Base-by-base conservation (phyloP, 1,140 invertebrate genomes). In the Elymnias hypermnestra region DNA sequence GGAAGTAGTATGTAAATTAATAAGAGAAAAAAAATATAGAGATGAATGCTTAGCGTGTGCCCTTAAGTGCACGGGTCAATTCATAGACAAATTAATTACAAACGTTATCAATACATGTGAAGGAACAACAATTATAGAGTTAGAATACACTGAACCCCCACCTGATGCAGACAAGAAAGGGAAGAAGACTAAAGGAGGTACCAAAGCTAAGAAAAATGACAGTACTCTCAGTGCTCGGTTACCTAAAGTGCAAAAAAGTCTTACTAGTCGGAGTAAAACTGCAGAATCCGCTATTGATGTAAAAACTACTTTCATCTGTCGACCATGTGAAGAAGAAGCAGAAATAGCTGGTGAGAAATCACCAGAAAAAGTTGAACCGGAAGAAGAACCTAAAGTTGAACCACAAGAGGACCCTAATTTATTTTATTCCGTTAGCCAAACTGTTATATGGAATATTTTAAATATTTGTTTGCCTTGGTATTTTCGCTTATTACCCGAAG, bases 391-490 rank as follows among this genome's bases (percentile, higher is more conserved):
- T 7, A 73, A 68, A 38, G 53, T 28, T 36, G 74, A 72, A 43
- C 43, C 51, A 3, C 38, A 63, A 33, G 42, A 54, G 38, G 70
- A 81, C 52, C 63, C 70, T 7, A 63, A 73, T 28, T 22, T 83
- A 39, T 54, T 43, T 1, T 85, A 83, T 26, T 57, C 67, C 12
- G 70, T 85, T 5, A 67, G 60, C 43, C 76, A 82, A 56, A 33
- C 60, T 5, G 63, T 69, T 23, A 78, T 85, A 47, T 82, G 72
- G 76, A 85, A 85, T 25, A 57, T 85, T 8, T 50, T 85, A 5
- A 47, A 59, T 17, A 69, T 81, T 41, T 83, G 75, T 29, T 59
- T 85, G n/a, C 82, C 82, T 0, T 83, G 78, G 75, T 72, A 81
- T 42, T 85, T 83, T 40, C 10, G 43, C 13, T 43, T 74, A n/a